Conservation (phyloP, 35 echinoderm and acorn worm species). For the Ophioderma brevispina region DNA sequence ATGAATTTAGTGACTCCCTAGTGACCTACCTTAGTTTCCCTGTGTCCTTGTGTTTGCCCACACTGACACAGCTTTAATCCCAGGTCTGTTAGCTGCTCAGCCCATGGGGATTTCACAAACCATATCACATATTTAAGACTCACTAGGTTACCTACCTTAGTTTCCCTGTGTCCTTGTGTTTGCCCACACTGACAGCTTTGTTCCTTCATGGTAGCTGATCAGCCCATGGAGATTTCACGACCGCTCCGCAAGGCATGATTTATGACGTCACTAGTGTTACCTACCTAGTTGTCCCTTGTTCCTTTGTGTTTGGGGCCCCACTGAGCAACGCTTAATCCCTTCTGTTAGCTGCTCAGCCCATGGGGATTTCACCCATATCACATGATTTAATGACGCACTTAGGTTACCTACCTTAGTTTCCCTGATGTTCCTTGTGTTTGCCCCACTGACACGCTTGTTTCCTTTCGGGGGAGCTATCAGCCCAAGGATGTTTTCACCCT, state of each 20-base stretch:
- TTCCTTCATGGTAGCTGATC: conserved; percentile 79
- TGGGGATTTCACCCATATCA: conserved; percentile 94
- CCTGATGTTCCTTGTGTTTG: conserved; percentile 47
- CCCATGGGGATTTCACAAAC: conserved; percentile 97
- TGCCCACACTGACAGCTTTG: conserved; percentile 54
- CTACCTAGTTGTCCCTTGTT: too few relatives aligned
- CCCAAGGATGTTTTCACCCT: conserved; percentile 99
- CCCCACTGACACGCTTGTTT: conserved; percentile 47
- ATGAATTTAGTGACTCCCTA: conserved; percentile 63
- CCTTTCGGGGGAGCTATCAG: conserved; percentile 78
- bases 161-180: conserved; percentile 60
- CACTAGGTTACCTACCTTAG: conserved; percentile 80
- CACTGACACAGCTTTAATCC: too few relatives aligned
- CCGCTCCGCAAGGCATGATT: conserved; percentile 66
- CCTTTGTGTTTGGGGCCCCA: too few relatives aligned
- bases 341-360: conserved; percentile 96
- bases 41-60: too few relatives aligned
- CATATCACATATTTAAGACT: conserved; percentile 82
- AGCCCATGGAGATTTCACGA: conserved; percentile 96
- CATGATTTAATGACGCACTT: too few relatives aligned
- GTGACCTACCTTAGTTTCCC: too few relatives aligned
- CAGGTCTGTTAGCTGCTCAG: conserved; percentile 88
- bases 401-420: conserved; percentile 82
- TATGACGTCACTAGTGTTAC: too few relatives aligned
- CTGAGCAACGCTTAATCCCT: too few relatives aligned